Percentiles rank a stretch among this genome's conserved stretches.
Conservation (phyloP, 2,888 invertebrate species). For the Thera obeliscata region DNA sequence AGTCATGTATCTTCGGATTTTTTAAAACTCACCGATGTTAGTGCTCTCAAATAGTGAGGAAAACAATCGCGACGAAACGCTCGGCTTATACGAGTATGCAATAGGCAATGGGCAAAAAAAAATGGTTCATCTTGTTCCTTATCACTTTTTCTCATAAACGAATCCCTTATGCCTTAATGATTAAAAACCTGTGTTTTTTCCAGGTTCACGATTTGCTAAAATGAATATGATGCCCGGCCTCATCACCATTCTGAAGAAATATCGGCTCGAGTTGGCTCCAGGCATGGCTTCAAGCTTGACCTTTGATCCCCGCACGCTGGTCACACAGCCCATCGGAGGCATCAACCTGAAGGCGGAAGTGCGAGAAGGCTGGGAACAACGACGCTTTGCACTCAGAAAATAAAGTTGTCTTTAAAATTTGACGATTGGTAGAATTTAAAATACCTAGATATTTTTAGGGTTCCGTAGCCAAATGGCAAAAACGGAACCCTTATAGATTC, state of each 20-base stretch:
- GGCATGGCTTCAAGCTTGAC: slow-evolving; percentile 43
- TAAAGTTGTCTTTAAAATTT: not conserved
- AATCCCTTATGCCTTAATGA: no score
- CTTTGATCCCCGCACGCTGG: slow-evolving; percentile 45
- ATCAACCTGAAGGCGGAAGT: slow-evolving; percentile 24
- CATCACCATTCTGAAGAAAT: slow-evolving; percentile 55
- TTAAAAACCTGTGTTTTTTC: not conserved
- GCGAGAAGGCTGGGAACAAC: slow-evolving; percentile 45
- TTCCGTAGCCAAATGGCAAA: no score
- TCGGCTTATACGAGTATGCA: no score
- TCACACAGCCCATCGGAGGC: slow-evolving; percentile 36
- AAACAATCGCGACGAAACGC: no score
- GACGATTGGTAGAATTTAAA: not conserved
- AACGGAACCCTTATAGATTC: no score
- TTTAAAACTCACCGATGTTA: no score
- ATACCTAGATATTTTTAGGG: no score
- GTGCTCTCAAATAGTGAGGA: no score
- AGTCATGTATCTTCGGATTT: no score
- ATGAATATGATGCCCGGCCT: slow-evolving; percentile 58
- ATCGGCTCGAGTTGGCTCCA: slow-evolving; percentile 47
- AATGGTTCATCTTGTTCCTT: no score
- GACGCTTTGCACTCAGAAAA: slow-evolving; percentile 21
- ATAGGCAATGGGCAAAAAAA: no score
- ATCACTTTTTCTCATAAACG: no score
- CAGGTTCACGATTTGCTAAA: slow-evolving; percentile 47